A percentile compares a stretch with the other conserved stretches of the same genome.
Evolutionary conservation across 30 jellyfish, hydroid and myxozoan species (phyloP).

Genomic region (Turritopsis dohrnii): DNA sequence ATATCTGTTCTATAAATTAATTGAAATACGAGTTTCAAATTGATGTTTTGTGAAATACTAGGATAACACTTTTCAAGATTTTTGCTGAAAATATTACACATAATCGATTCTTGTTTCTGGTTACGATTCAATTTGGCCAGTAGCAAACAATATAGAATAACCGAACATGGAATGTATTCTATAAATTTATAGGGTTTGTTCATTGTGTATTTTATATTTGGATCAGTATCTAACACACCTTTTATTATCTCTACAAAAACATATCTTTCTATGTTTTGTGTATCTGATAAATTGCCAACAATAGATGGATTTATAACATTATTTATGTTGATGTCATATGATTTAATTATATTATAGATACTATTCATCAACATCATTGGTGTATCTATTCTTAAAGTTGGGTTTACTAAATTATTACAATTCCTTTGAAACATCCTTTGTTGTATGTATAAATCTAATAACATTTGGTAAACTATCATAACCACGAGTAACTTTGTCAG

Average conservation of each 20-base stretch:
- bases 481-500: background rate
- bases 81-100: too few species aligned
- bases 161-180: background rate
- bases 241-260: background rate
- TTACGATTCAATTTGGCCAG: background rate
- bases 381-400: background rate
- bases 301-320: background rate
- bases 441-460: background rate
- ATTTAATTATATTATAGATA: too few species aligned
- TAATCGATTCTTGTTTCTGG: too few species aligned
- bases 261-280: background rate
- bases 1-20: background rate
- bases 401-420: background rate
- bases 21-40: background rate
- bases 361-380: background rate
- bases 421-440: background rate
- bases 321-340: background rate
- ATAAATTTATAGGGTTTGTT: background rate
- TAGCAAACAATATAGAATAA: background rate
- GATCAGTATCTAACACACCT: slow-evolving; percentile 8
- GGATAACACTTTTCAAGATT: too few species aligned
- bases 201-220: background rate
- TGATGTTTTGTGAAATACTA: background rate
- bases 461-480: background rate
- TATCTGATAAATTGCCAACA: background rate